Conservation (phyloP, 2,888 invertebrate species). For the Tetramorium bicarinatum region DNA sequence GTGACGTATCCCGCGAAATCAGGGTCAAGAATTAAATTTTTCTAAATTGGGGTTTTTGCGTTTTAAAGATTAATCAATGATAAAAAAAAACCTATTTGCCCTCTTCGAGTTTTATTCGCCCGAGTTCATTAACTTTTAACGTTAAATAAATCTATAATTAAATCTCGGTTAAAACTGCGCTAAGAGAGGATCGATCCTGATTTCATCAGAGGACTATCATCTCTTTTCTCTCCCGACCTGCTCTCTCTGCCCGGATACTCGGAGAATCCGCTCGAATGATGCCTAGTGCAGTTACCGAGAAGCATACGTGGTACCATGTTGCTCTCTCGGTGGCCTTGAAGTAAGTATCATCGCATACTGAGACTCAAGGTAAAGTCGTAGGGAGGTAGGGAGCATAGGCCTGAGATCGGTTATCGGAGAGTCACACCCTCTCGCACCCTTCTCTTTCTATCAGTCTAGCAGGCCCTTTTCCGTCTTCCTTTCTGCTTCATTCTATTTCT, state of each 20-base stretch:
- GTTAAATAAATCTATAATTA: conserved; percentile 17
- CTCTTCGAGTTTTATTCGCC: background rate
- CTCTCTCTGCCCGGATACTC: background rate
- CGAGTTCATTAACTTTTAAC: background rate
- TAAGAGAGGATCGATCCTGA: background rate
- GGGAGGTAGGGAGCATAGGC: conserved; percentile 4
- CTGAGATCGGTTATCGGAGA: conserved; percentile 39
- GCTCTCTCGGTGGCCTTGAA: conserved; percentile 48
- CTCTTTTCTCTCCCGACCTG: background rate
- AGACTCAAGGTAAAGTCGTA: conserved; percentile 39
- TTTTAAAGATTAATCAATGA: conserved; percentile 8
- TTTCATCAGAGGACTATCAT: background rate
- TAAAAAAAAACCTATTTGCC: background rate
- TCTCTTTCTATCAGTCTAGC: conserved; percentile 66
- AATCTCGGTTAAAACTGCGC: conserved; percentile 26
- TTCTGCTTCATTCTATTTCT: conserved; percentile 44
- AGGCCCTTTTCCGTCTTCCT: conserved; percentile 39
- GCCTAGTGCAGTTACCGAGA: conserved; percentile 17
- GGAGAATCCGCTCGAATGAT: conserved; percentile 26
- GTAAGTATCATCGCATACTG: conserved; percentile 53
- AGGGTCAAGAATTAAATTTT: background rate
- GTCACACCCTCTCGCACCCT: conserved; percentile 34
- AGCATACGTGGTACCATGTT: conserved; percentile 33
- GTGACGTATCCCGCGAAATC: background rate
- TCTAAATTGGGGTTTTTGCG: background rate